phyloP scores from a whole-genome alignment of 2,113 vertebrate genomes.

The Euleptes europaea region DNA sequence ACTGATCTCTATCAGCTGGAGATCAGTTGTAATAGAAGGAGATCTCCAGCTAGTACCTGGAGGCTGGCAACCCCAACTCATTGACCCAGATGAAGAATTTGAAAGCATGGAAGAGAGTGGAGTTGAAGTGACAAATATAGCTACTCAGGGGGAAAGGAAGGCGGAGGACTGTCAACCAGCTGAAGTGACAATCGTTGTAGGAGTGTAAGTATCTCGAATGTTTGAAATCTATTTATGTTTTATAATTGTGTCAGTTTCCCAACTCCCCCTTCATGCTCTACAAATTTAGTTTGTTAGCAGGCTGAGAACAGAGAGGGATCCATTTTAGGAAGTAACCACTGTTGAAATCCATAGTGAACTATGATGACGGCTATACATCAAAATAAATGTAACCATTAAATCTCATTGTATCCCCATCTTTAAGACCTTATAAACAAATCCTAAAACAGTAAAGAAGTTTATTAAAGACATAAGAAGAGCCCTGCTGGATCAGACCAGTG shows the following conservation, averaged over 20 bases:
- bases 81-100: neutral
- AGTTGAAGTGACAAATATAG: neutral
- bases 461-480: neutral
- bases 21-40: too few species aligned
- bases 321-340: neutral
- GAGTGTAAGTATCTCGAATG: neutral
- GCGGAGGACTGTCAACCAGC: neutral
- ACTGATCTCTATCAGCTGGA: too few species aligned
- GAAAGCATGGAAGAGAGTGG: neutral
- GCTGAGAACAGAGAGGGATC: neutral
- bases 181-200: neutral
- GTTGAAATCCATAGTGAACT: neutral
- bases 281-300: neutral
- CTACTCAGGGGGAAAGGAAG: neutral
- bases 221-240: neutral
- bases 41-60: too few species aligned
- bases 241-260: neutral
- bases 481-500: too few species aligned
- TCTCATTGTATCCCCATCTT: neutral
- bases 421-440: too few species aligned
- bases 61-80: too few species aligned
- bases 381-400: neutral
- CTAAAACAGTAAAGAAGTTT: neutral
- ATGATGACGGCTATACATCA: neutral
- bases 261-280: neutral